Evolutionary conservation across 2,113 vertebrate species (phyloP).

Genomic region (Ancistrus triradiatus): DNA sequence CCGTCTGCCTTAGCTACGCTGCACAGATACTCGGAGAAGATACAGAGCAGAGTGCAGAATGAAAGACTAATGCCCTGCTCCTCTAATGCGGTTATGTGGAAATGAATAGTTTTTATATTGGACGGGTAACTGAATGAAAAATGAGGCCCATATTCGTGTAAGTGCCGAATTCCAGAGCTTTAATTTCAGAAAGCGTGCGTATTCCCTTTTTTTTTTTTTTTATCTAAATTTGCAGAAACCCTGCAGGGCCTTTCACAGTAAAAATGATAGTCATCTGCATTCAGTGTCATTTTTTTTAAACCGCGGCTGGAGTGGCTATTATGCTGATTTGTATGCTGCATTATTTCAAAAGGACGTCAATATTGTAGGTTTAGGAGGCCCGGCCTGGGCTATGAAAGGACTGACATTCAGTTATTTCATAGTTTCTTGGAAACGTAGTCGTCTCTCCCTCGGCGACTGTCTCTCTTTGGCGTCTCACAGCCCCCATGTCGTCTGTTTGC

Average conservation of each 20-base stretch:
- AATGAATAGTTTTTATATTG: not conserved
- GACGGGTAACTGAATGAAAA: not conserved
- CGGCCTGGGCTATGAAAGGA: not conserved
- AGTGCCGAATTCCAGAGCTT: not conserved
- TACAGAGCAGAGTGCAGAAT: not conserved
- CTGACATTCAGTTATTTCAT: constrained; percentile 31
- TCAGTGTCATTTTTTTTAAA: not conserved
- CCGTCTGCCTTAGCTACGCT: too few relatives aligned
- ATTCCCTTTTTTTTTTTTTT: too few relatives aligned
- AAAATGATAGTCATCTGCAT: not conserved
- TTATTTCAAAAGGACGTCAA: constrained; percentile 22
- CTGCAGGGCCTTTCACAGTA: not conserved
- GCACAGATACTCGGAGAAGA: not conserved
- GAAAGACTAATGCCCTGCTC: not conserved
- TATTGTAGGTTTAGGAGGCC: constrained; percentile 11
- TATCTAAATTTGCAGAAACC: not conserved
- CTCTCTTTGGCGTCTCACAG: not conserved
- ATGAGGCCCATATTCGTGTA: too few relatives aligned
- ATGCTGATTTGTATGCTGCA: constrained; percentile 9
- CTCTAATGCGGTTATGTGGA: not conserved
- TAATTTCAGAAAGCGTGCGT: not conserved
- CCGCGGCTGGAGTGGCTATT: constrained; percentile 13
- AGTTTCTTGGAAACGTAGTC: constrained; percentile 2
- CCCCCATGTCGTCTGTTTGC: constrained; percentile 41
- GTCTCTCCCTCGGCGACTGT: constrained; percentile 41